Conservation (phyloP, 2,797 vertebrate genomes). For the Rhinophrynus dorsalis region DNA sequence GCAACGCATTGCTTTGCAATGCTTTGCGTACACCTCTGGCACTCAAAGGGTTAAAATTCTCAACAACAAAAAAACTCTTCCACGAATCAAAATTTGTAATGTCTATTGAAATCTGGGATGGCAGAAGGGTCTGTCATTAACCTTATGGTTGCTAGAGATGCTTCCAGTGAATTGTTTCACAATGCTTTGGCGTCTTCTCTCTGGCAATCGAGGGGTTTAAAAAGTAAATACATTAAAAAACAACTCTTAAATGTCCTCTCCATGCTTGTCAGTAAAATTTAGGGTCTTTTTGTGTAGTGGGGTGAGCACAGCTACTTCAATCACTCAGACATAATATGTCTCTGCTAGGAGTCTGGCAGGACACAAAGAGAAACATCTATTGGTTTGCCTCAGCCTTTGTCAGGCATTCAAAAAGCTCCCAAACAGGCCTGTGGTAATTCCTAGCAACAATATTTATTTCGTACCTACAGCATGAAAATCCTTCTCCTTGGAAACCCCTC, state of each 20-base stretch:
- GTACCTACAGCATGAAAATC: constrained; percentile 82
- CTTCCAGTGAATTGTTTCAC: no score
- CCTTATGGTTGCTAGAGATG: no score
- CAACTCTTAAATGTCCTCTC: constrained; percentile 66
- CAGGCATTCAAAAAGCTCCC: constrained; percentile 77
- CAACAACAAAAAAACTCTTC: no score
- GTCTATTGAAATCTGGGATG: no score
- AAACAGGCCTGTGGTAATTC: constrained; percentile 75
- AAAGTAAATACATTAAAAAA: no score
- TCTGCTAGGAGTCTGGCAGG: constrained; percentile 77
- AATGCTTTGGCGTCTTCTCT: no score
- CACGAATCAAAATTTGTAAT: no score
- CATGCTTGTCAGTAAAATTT: constrained; percentile 84
- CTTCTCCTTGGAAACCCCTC: constrained; percentile 75
- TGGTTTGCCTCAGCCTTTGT: constrained; percentile 72
- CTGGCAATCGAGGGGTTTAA: no score
- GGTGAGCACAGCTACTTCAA: constrained; percentile 80
- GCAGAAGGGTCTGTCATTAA: no score
- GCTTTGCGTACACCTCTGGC: no score
- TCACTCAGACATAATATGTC: constrained; percentile 80
- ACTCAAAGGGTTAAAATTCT: no score
- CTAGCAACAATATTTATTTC: constrained; percentile 82
- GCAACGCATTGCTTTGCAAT: no score
- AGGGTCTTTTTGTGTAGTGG: constrained; percentile 74
- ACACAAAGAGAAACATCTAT: constrained; percentile 85